Percentiles rank a stretch among this genome's conserved stretches.
Conservation (phyloP, 2,797 vertebrate species). For the Micrastur ruficollis region DNA sequence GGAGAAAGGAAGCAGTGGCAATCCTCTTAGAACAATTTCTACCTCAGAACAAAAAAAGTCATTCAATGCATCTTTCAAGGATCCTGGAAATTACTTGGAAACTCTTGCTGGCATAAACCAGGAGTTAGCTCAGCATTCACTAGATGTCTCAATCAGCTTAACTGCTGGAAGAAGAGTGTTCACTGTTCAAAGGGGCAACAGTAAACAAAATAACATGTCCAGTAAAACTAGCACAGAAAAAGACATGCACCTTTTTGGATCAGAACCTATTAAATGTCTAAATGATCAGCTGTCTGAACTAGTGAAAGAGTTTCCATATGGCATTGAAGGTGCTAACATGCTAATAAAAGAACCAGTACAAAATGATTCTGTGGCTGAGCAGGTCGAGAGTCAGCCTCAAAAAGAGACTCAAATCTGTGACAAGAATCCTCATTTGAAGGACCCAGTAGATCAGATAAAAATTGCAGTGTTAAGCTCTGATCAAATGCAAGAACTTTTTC, state of each 20-base stretch:
- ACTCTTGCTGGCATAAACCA: background rate
- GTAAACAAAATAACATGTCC: background rate
- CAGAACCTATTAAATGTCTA: background rate
- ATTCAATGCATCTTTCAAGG: background rate
- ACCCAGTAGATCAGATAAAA: slow-evolving; percentile 45
- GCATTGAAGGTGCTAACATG: slow-evolving; percentile 64
- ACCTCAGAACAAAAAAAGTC: background rate
- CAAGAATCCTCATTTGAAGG: background rate
- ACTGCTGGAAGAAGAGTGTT: background rate
- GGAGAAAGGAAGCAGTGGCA: background rate
- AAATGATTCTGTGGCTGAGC: background rate
- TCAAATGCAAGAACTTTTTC: slow-evolving; percentile 59
- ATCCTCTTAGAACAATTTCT: background rate
- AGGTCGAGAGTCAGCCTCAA: background rate
- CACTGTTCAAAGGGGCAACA: background rate
- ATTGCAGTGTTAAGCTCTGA: slow-evolving; percentile 47
- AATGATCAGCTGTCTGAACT: slow-evolving; percentile 75
- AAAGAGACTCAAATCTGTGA: background rate
- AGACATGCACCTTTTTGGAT: background rate
- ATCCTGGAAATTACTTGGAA: background rate
- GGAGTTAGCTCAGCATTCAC: background rate
- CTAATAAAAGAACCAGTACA: background rate
- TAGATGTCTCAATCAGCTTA: background rate
- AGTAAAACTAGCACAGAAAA: background rate
- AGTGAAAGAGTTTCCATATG: slow-evolving; percentile 75